Evolutionary conservation across 2,888 invertebrate species (phyloP).

Genomic region (Sphaeridia pumilis): DNA sequence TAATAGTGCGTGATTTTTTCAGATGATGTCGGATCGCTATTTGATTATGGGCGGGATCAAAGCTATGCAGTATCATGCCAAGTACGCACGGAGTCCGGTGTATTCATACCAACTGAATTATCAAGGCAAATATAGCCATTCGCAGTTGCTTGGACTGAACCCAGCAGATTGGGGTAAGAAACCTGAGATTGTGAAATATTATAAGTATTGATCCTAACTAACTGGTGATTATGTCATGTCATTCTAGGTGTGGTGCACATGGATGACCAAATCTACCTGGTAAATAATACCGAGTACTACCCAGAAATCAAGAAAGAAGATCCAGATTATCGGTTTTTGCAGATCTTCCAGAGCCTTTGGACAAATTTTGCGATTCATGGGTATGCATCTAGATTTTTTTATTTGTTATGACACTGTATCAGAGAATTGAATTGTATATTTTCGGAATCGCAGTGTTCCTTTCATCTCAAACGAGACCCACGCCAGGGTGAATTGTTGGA

Average conservation of each 20-base stretch:
- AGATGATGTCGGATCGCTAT: constrained; percentile 33
- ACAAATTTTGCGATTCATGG: constrained; percentile 31
- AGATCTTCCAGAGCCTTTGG: constrained; percentile 25
- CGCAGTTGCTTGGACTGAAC: constrained; percentile 27
- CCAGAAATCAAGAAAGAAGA: constrained; percentile 21
- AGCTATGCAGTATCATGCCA: constrained; percentile 29
- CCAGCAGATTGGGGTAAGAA: constrained; percentile 31
- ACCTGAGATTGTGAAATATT: neutral
- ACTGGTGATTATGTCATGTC: neutral
- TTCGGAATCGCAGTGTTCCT: constrained; percentile 6
- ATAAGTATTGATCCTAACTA: neutral
- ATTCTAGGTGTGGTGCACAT: constrained; percentile 26
- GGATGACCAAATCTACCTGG: constrained; percentile 30
- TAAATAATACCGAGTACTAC: constrained; percentile 31
- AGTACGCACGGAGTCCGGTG: constrained; percentile 20
- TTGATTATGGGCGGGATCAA: constrained; percentile 27
- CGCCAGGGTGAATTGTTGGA: constrained; percentile 19
- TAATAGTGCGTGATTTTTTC: neutral
- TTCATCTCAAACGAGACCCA: constrained; percentile 3
- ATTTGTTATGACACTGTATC: neutral
- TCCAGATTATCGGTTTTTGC: constrained; percentile 24
- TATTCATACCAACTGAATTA: constrained; percentile 30
- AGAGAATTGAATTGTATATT: neutral
- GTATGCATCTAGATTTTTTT: constrained; percentile 13
- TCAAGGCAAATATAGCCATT: constrained; percentile 27